Base-by-base conservation (phyloP, 2,888 invertebrate genomes). In the Thecophora atra region DNA sequence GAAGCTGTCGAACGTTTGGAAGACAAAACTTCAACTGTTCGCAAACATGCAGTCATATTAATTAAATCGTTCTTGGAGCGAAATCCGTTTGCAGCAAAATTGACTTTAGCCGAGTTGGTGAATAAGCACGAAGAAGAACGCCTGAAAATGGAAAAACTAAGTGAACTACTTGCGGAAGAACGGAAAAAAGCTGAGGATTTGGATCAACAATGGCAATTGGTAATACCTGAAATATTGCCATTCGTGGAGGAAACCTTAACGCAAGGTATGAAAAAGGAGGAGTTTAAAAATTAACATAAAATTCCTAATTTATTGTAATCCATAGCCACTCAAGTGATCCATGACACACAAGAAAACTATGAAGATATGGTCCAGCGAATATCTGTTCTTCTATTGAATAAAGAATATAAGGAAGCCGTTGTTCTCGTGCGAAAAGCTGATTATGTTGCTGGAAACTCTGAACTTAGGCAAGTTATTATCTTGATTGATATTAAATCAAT, bases 11-110 rank as follows among this genome's bases (percentile, higher is more conserved):
- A 91, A 8, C 91, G 96, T 26, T 87, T 98, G 56, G 88, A 90
- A 70, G 98, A 98, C 84, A 94, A 93, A 84, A 93, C 94, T 1
- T 92, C 94, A 7, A 89, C 90, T 71, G 98, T 97, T 0, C 89
- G 98, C 42, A 97, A 96, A 86, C 91, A 91, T 75, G 94, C 97
- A 3, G 90, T 87, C 19, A 79, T 83, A 65, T 66, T 86, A 24
- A 83, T 88, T 2, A 87, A 90, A 87, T 88, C 91, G 19, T 92
- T 97, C 83, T 87, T 98, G 54, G 91, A 94, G 83, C 90, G 91
- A 77, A 98, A 98, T 88, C 94, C 95, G 5, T 98, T 92, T 85
- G 92, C 94, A n/a, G 91, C 92, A 0, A 91, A 91, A 87, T 73
- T 86, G 0, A 82, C 85, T 0, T 73, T 84, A 6, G 89, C 88